These are phyloP conservation scores for Temnopleurus reevesii DNA, from an alignment of 53 echinoderm and acorn worm genomes.

Conservation along the genomic window DNA sequence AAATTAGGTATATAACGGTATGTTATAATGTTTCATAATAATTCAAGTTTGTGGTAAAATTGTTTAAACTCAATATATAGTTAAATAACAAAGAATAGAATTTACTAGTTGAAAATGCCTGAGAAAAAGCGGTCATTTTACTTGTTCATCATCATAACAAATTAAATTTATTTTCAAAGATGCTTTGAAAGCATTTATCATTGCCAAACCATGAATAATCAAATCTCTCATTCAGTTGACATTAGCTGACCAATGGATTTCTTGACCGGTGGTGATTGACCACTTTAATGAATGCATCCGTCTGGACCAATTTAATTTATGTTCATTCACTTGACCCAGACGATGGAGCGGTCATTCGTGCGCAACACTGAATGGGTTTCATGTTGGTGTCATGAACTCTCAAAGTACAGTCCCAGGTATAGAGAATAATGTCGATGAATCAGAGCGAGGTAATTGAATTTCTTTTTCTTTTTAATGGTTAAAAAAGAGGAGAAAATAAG, in stretches of 20 bases:
- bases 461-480: neutral
- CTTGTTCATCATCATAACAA: no score
- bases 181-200: no score
- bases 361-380: neutral
- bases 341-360: slow-evolving; percentile 29
- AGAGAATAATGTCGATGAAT: neutral
- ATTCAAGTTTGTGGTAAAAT: no score
- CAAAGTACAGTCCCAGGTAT: slow-evolving; percentile 9
- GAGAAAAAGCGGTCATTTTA: no score
- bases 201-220: no score
- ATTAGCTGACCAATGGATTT: neutral
- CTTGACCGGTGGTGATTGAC: neutral
- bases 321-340: no score
- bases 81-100: no score
- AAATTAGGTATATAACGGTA: no score
- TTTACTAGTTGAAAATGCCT: no score
- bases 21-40: no score
- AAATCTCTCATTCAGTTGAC: neutral
- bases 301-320: neutral
- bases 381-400: neutral
- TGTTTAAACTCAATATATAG: no score
- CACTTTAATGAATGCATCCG: neutral
- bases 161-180: no score
- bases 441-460: neutral
- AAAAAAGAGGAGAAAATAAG: neutral